A percentile compares a stretch with the other conserved stretches of the same genome.
phyloP scores from a whole-genome alignment of 2,888 invertebrate species.

The Zaprionus lineosus region DNA sequence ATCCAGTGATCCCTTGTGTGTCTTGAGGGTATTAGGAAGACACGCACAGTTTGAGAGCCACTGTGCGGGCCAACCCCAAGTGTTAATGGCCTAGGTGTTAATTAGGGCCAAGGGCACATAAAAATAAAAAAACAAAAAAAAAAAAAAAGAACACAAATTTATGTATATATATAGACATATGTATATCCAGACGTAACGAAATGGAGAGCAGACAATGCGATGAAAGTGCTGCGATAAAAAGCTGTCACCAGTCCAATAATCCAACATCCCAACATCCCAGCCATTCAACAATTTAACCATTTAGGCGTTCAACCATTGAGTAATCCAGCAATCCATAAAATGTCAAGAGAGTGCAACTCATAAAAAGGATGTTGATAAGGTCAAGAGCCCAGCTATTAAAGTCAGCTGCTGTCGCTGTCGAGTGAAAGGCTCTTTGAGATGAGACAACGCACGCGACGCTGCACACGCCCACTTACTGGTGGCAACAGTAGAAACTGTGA shows the following conservation, averaged over 20 bases:
- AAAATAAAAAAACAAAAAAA: slow-evolving; percentile 15
- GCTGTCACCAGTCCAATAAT: slow-evolving; percentile 63
- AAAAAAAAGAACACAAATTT: too few relatives aligned
- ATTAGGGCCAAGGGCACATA: slow-evolving; percentile 70
- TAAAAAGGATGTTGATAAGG: slow-evolving; percentile 67
- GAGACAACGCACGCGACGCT: slow-evolving; percentile 53
- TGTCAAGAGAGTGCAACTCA: slow-evolving; percentile 61
- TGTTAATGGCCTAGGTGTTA: slow-evolving; percentile 77
- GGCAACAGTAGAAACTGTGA: slow-evolving; percentile 2
- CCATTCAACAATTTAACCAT: slow-evolving; percentile 4
- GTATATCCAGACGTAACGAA: too few relatives aligned
- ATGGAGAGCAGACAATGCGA: slow-evolving; percentile 32
- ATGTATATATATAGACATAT: too few relatives aligned
- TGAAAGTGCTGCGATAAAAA: slow-evolving; percentile 73
- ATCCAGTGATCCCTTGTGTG: slow-evolving; percentile 2
- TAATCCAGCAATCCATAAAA: slow-evolving; percentile 58
- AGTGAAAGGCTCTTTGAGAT: slow-evolving; percentile 34
- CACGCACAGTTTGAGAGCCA: slow-evolving; percentile 55
- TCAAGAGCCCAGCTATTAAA: slow-evolving; percentile 69
- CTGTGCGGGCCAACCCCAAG: slow-evolving; percentile 51
- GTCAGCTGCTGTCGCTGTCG: slow-evolving; percentile 55
- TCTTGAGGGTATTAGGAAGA: slow-evolving; percentile 38
- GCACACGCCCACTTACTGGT: slow-evolving; percentile 46
- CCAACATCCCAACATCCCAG: too few relatives aligned
- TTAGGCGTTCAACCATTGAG: not conserved